Percentiles rank a stretch among this genome's conserved stretches.
phyloP scores from a whole-genome alignment of 2,888 invertebrate species.

The Eupsilia transversa region DNA sequence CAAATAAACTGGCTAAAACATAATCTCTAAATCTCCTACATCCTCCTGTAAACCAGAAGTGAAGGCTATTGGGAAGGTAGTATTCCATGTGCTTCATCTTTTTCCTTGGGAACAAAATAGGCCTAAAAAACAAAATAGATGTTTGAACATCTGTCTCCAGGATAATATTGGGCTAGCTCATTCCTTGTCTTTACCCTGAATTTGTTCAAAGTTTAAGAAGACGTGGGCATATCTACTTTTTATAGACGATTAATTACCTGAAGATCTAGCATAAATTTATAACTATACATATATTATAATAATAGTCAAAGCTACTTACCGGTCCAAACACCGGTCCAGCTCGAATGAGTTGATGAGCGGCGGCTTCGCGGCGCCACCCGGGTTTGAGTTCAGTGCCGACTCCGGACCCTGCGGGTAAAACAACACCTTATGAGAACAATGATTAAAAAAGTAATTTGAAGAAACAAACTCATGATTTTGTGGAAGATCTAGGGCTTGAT shows the following conservation, averaged over 20 bases:
- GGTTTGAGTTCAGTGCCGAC: slow-evolving; percentile 89
- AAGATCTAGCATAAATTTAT: too few relatives aligned
- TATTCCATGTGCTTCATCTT: background rate
- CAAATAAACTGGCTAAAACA: background rate
- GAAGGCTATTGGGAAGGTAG: background rate
- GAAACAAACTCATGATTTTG: too few relatives aligned
- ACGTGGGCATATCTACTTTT: background rate
- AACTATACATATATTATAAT: background rate
- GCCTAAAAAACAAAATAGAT: background rate
- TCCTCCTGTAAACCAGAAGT: background rate
- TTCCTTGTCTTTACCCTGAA: background rate
- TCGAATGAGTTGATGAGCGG: slow-evolving; percentile 90
- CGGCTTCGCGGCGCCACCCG: slow-evolving; percentile 89
- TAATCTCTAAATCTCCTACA: background rate
- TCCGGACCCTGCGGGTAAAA: slow-evolving; percentile 85
- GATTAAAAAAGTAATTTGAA: background rate
- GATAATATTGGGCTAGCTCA: background rate
- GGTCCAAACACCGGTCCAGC: slow-evolving; percentile 91
- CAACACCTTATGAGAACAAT: background rate
- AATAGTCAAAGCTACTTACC: slow-evolving; percentile 73
- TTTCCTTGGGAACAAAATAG: too few relatives aligned
- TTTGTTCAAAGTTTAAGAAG: background rate
- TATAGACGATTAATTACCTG: background rate
- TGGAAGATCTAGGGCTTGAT: background rate
- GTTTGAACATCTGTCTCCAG: background rate